Evolutionary conservation across 2,888 invertebrate species (phyloP).

Genomic region (Nemurella pictetii): DNA sequence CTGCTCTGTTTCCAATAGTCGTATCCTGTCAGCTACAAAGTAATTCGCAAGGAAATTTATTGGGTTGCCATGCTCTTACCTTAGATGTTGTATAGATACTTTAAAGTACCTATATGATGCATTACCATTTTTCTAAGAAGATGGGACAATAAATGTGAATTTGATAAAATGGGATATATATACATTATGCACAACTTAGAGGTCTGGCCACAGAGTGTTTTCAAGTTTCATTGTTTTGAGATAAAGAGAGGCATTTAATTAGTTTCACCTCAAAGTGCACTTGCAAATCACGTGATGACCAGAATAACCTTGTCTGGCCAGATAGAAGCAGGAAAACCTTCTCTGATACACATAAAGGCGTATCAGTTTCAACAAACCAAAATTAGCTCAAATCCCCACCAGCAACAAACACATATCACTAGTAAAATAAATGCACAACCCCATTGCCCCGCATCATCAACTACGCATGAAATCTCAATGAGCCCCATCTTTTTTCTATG

Average conservation of each 20-base stretch:
- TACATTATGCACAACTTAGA: no score
- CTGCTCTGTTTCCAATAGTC: constrained; percentile 17
- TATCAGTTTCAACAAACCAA: constrained; percentile 1
- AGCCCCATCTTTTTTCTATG: background rate
- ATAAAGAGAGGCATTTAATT: no score
- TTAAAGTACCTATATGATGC: no score
- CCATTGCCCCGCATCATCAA: background rate
- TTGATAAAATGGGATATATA: no score
- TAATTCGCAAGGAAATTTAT: background rate
- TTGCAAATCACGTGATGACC: no score
- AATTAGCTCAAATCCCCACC: background rate
- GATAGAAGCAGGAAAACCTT: no score
- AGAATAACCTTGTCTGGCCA: no score
- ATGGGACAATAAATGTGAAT: no score
- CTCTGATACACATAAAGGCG: background rate
- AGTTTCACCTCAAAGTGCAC: no score
- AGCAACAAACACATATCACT: background rate
- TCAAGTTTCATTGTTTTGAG: no score
- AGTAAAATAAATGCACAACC: background rate
- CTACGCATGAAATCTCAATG: background rate
- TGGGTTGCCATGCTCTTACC: background rate
- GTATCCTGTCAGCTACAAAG: background rate
- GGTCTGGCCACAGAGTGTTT: no score
- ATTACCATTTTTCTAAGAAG: no score
- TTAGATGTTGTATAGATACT: constrained; percentile 6